A percentile compares a stretch with the other conserved stretches of the same genome.
These are phyloP conservation scores for Etia nguti DNA, from an alignment of 2,113 vertebrate species.

Conservation along the genomic window DNA sequence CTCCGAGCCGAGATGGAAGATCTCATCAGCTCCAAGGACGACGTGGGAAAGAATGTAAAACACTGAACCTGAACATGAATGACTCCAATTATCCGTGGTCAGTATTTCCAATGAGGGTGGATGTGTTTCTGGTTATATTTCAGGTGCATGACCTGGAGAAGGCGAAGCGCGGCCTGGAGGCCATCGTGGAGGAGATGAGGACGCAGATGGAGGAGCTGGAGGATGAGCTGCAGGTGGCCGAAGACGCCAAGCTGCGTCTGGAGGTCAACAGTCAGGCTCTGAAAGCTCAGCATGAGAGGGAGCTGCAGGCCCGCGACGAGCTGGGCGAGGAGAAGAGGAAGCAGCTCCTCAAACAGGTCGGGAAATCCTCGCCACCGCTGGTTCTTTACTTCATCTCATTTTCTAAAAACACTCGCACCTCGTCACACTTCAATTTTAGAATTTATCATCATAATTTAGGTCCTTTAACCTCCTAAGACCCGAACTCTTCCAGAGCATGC, in stretches of 20 bases:
- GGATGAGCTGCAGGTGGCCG: conserved; percentile 89
- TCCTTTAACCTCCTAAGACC: no score
- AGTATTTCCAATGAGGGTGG: not conserved
- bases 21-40: conserved; percentile 93
- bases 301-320: conserved; percentile 85
- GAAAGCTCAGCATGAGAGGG: conserved; percentile 85
- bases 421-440: rapidly evolving
- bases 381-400: not conserved
- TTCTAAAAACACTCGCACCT: not conserved
- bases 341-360: conserved; percentile 89
- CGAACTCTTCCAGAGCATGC: no score
- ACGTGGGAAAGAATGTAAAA: conserved; percentile 89
- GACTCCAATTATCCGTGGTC: rapidly evolving
- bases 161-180: conserved; percentile 85
- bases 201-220: conserved; percentile 91
- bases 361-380: not conserved
- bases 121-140: not conserved
- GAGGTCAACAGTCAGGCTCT: conserved; percentile 92
- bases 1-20: conserved; percentile 91
- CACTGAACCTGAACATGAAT: not conserved
- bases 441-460: not conserved
- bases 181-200: conserved; percentile 89
- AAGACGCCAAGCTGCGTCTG: conserved; percentile 89
- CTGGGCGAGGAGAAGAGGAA: conserved; percentile 87
- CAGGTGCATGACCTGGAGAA: conserved; percentile 95